Percentiles rank a stretch among this genome's conserved stretches.
These are phyloP conservation scores for Rattus rattus DNA, from an alignment of 2,113 vertebrate genomes.

Conservation along the genomic window DNA sequence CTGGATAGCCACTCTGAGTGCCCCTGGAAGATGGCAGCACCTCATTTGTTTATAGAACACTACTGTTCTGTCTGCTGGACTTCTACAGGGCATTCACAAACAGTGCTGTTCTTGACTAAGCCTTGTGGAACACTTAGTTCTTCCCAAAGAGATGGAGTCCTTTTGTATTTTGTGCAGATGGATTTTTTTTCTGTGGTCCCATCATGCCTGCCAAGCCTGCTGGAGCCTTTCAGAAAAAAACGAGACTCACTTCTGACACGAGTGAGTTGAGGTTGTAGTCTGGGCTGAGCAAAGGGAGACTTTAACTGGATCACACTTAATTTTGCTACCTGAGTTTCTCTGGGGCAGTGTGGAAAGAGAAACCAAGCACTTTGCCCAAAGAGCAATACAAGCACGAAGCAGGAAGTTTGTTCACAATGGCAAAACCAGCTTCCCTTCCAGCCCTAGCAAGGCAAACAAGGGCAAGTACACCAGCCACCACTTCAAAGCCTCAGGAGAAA, in stretches of 20 bases:
- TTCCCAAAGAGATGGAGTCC: not conserved
- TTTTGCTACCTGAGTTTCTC: slow-evolving; percentile 58
- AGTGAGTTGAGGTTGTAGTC: not conserved
- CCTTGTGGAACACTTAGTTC: not conserved
- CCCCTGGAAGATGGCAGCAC: not conserved
- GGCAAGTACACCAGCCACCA: not conserved
- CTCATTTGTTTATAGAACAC: not conserved
- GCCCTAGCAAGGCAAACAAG: slow-evolving; percentile 64
- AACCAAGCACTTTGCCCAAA: slow-evolving; percentile 59
- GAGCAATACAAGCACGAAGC: slow-evolving; percentile 46
- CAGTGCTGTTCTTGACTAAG: not conserved
- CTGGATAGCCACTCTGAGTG: not conserved
- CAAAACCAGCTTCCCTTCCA: slow-evolving; percentile 29
- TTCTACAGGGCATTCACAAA: not conserved
- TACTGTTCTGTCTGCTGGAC: not conserved
- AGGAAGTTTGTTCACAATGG: slow-evolving; percentile 62
- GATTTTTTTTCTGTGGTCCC: not conserved
- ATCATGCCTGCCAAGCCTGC: not conserved
- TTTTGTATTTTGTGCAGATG: not conserved
- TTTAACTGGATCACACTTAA: not conserved
- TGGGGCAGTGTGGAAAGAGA: slow-evolving; percentile 56
- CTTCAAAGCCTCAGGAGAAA: slow-evolving; percentile 54
- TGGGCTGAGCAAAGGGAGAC: slow-evolving; percentile 8
- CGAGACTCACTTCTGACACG: not conserved
- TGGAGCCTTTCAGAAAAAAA: not conserved